Evolutionary conservation across 2,113 vertebrate species (phyloP), one percentile per base, ranked within the genome.

Genomic region (Scomber japonicus): DNA sequence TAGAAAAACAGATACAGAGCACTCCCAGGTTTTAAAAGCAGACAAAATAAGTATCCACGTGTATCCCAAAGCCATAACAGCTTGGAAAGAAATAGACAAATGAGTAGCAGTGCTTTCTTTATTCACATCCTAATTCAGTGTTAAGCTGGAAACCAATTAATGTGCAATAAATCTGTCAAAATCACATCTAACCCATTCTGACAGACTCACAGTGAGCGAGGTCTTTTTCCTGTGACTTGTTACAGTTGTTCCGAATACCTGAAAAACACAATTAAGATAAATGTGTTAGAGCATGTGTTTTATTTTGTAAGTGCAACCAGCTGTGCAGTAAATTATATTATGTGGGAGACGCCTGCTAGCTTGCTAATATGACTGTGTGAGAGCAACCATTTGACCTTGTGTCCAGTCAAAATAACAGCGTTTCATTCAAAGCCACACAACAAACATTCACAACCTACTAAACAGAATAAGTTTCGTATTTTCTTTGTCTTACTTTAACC

Each of bases 191-290:
- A 11, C 5, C 53, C 30, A 77, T 35, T 21, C 4, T 51, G 51
- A 40, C 30, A 13, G 9, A 94, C 94, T 88, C 68, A 96, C 94
- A 68, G 80, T 19, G 7, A 55, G 59, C 45, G 60, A 35, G 2
- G 69, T 67, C 53, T 89, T 93, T 59, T 82, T 93, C 83, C 89
- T 91, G 55, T 75, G 88, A 71, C 63, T 88, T 50, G 77, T 82
- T 64, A 91, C 30, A 21, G 83, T 78, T 53, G 90, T 66, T 56
- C 93, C 94, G 81, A 90, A 90, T 17, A 94, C 86, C 95, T 95
- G 80, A 45, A 86, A 73, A 15, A 84, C 3, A 72, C 3, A 49
- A 53, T 1, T 27, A 48, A 31, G 11, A 65, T 3, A 66, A 4
- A 56, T 9, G n/a, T 7, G 45, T 67, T 2, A 27, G 13, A 24